Evolutionary conservation across 2,797 vertebrate species (phyloP).

Genomic region (Chelmon rostratus): DNA sequence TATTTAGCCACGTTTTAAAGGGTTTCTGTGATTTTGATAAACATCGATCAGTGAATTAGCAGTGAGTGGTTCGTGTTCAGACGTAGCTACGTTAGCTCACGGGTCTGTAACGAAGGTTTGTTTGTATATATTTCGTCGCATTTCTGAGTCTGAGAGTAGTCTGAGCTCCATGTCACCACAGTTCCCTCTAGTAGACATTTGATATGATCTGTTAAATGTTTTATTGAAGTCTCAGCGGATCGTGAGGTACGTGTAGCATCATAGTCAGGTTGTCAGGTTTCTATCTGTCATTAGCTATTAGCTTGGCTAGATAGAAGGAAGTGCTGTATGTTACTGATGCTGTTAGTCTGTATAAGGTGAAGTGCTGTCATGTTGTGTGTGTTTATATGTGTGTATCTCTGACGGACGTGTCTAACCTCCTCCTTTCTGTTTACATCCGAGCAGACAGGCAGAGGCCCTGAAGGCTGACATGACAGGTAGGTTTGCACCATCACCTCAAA

Average conservation of each 20-base stretch:
- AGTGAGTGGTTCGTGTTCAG: neutral
- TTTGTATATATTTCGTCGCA: neutral
- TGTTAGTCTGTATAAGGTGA: neutral
- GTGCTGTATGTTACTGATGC: neutral
- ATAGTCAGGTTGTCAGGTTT: neutral
- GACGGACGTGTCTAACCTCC: constrained; percentile 34
- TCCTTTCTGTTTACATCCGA: constrained; percentile 69
- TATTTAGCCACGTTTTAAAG: neutral
- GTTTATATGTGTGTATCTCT: neutral
- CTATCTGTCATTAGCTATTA: neutral
- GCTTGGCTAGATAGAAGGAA: constrained; percentile 9
- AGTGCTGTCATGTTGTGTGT: neutral
- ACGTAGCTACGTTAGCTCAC: neutral
- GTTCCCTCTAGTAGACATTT: neutral
- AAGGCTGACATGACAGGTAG: constrained; percentile 99
- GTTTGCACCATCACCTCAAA: constrained; percentile 31
- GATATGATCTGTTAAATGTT: neutral
- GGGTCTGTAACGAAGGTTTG: neutral
- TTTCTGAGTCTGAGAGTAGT: constrained; percentile 33
- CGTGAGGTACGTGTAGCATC: neutral
- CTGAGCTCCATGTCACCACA: neutral
- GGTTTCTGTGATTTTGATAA: no score
- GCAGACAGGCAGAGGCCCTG: constrained; percentile 99
- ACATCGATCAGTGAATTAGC: neutral
- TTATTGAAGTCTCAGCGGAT: neutral